Conservation (phyloP, 2,888 invertebrate species). For the Nowickia ferox region DNA sequence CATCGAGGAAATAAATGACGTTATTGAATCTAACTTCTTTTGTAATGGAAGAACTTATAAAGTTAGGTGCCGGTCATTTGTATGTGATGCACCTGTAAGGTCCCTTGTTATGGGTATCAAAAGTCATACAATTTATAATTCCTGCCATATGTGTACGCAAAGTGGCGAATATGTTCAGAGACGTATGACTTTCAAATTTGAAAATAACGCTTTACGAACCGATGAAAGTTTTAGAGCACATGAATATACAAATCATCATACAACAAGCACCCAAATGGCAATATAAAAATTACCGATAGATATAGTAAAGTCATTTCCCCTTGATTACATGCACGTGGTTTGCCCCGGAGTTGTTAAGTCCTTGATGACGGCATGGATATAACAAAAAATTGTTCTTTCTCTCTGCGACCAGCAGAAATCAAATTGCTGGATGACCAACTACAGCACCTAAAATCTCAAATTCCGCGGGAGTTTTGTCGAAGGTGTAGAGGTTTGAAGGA, state of each 20-base stretch:
- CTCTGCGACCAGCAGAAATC: conserved; percentile 37
- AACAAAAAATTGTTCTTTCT: conserved; percentile 48
- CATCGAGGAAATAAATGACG: conserved; percentile 55
- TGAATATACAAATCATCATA: conserved; percentile 44
- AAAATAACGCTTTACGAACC: conserved; percentile 36
- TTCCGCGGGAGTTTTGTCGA: conserved; percentile 53
- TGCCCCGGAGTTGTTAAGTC: conserved; percentile 49
- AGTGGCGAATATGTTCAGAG: neutral
- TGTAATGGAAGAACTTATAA: conserved; percentile 37
- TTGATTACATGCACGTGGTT: conserved; percentile 63
- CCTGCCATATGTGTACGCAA: conserved; percentile 23
- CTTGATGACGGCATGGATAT: conserved; percentile 46
- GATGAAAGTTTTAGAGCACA: conserved; percentile 36
- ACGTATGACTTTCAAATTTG: conserved; percentile 31
- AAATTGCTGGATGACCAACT: conserved; percentile 39
- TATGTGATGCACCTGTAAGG: conserved; percentile 55
- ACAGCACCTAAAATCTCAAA: conserved; percentile 22
- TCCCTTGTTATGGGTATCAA: conserved; percentile 1
- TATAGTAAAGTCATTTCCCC: conserved; percentile 36
- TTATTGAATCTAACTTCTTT: conserved; percentile 27
- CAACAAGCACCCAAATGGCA: conserved; percentile 11
- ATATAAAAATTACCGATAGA: conserved; percentile 50
- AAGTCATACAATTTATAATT: conserved; percentile 55
- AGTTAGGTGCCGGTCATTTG: conserved; percentile 52
- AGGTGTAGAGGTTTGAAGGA: conserved; percentile 46